Conservation (phyloP, 2,888 invertebrate species). For the Protophormia terraenovae region DNA sequence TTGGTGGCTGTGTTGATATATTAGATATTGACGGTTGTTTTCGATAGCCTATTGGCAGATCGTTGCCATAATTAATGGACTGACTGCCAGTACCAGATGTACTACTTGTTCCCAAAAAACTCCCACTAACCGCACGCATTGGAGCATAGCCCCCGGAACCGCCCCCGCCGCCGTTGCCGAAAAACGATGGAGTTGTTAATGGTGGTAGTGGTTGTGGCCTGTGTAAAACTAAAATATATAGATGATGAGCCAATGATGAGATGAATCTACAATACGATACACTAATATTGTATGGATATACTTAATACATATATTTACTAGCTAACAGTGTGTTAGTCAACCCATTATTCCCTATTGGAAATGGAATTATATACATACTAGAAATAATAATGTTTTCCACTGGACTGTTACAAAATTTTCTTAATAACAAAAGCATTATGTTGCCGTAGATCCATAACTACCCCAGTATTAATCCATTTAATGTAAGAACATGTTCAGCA, state of each 20-base stretch:
- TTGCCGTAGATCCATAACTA: too few species aligned
- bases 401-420: too few species aligned
- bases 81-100: slow-evolving; percentile 24
- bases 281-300: slow-evolving; percentile 26
- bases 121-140: slow-evolving; percentile 71
- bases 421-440: too few species aligned
- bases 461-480: too few species aligned
- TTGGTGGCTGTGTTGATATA: slow-evolving; percentile 69
- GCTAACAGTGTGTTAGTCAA: slow-evolving; percentile 21
- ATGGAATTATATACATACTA: slow-evolving; percentile 30
- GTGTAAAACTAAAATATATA: slow-evolving; percentile 81
- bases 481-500: too few species aligned
- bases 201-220: slow-evolving; percentile 82
- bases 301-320: slow-evolving; percentile 40
- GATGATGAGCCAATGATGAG: slow-evolving; percentile 77
- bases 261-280: slow-evolving; percentile 56
- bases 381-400: too few species aligned
- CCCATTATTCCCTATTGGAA: slow-evolving; percentile 19
- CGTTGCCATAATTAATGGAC: not conserved
- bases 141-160: slow-evolving; percentile 66
- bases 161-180: slow-evolving; percentile 71
- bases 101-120: slow-evolving; percentile 82
- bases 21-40: slow-evolving; percentile 24
- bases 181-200: slow-evolving; percentile 71
- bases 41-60: slow-evolving; percentile 5